These are phyloP conservation scores for Thymelicus sylvestris DNA, from an alignment of 2,888 invertebrate species.

Conservation along the genomic window DNA sequence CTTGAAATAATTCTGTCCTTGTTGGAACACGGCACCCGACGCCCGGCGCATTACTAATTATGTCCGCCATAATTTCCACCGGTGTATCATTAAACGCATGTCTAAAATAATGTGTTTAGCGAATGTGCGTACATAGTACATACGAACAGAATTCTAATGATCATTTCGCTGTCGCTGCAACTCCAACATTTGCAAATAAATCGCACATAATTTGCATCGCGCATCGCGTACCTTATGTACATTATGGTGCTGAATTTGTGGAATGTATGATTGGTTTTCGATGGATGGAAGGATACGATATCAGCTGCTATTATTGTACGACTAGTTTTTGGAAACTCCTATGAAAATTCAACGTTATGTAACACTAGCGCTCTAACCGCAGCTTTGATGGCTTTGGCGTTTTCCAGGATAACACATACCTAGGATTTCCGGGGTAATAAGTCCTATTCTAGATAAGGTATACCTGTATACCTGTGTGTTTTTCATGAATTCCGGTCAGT, in stretches of 20 bases:
- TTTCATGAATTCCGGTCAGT: too few species aligned
- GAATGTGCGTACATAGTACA: neutral
- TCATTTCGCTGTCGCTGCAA: constrained; percentile 19
- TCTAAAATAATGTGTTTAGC: constrained; percentile 36
- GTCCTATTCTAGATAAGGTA: too few species aligned
- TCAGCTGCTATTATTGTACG: too few species aligned
- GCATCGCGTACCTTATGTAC: constrained; percentile 7
- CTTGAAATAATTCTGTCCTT: constrained; percentile 23
- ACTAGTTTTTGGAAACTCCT: too few species aligned
- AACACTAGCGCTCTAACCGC: too few species aligned
- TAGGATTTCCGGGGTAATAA: too few species aligned
- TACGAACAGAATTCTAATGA: constrained; percentile 32
- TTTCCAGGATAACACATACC: too few species aligned
- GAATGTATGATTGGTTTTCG: constrained; percentile 9
- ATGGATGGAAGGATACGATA: too few species aligned
- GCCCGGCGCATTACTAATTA: constrained; percentile 32
- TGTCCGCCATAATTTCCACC: constrained; percentile 33
- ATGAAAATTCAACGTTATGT: too few species aligned
- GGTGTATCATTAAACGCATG: constrained; percentile 32
- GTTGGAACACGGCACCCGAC: constrained; percentile 26
- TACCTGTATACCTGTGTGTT: too few species aligned
- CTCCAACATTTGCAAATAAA: constrained; percentile 29
- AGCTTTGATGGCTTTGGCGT: too few species aligned
- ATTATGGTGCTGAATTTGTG: constrained; percentile 14
- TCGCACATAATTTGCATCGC: constrained; percentile 32